Conservation (phyloP, 2,113 vertebrate species). For the Nothobranchius furzeri region DNA sequence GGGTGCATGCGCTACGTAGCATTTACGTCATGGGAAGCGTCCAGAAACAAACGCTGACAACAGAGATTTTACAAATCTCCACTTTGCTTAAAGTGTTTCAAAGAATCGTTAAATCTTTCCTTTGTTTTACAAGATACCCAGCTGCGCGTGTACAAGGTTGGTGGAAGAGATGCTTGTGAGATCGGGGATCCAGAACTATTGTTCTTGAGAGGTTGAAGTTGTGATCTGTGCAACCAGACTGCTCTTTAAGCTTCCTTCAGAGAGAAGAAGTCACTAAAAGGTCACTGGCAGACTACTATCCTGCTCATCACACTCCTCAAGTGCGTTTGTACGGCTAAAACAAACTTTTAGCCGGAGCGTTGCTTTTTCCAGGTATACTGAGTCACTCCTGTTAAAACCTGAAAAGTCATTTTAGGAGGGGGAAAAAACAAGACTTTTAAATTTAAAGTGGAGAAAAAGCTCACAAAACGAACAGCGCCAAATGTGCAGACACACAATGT, state of each 20-base stretch:
- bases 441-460: conserved; percentile 32
- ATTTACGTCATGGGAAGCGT: too few relatives aligned
- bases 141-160: conserved; percentile 9
- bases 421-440: conserved; percentile 17
- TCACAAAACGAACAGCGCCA: conserved; percentile 57
- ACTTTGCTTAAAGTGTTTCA: too few relatives aligned
- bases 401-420: conserved; percentile 7
- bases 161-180: conserved; percentile 57
- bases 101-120: too few relatives aligned
- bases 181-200: conserved; percentile 62
- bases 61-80: too few relatives aligned
- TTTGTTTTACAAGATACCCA: conserved; percentile 7
- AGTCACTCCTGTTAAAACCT: not conserved
- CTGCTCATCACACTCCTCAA: conserved; percentile 52
- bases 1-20: too few relatives aligned
- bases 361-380: not conserved
- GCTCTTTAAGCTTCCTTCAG: conserved; percentile 65
- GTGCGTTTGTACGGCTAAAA: conserved; percentile 41
- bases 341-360: conserved; percentile 37
- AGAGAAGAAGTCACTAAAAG: conserved; percentile 68
- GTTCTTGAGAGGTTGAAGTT: conserved; percentile 75
- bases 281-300: conserved; percentile 69
- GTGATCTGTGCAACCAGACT: conserved; percentile 78
- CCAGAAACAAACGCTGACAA: too few relatives aligned
- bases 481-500: conserved; percentile 54